Evolutionary conservation across 1,140 invertebrate genomes (phyloP), one percentile per base, ranked within the genome.

Genomic region (Arctopsyche grandis): DNA sequence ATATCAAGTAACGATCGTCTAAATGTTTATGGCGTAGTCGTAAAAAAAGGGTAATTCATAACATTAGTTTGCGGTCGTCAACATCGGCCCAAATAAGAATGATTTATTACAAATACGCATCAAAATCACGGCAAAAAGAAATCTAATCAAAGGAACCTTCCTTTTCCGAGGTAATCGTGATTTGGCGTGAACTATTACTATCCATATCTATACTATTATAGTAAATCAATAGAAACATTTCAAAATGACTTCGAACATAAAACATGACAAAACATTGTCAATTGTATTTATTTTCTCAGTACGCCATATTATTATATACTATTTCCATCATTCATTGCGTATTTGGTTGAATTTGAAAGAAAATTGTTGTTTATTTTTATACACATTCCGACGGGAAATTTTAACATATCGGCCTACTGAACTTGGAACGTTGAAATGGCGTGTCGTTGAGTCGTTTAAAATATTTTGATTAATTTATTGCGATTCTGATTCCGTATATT

Each of bases 391-490:
- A 38, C 4, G 7, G 7, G 14, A 21, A 56, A 29, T 66, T 66
- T 22, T 26, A 19, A 48, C 48, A 52, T 52, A 52, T 52, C 48
- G 7, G 29, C 29, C 29, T 38, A 38, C 29, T 16, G 48, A 52
- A 16, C 48, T 52, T 52, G 16, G 12, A 52, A 1, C 48, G 12
- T 48, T 44, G 10, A 26, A 26, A 78, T 79, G 29, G 26, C 78
- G 78, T 79, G 78, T 66, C 43, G 16, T 44, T 1, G 7, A 56
- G 60, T 75, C 46, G 70, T 79, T 79, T 79, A 22, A 16, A 46
- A 70, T 58, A 56, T 52, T 26, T 19, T 24, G 56, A 74, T 74
- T 79, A 79, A 79, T 79, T 74, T 74, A 74, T 79, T 56, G 52
- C 46, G 48, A 12, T 58, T 70, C 69, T 26, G 46, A 70, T 69